phyloP scores from a whole-genome alignment of 2,797 vertebrate genomes.

The Calcarius lapponicus region DNA sequence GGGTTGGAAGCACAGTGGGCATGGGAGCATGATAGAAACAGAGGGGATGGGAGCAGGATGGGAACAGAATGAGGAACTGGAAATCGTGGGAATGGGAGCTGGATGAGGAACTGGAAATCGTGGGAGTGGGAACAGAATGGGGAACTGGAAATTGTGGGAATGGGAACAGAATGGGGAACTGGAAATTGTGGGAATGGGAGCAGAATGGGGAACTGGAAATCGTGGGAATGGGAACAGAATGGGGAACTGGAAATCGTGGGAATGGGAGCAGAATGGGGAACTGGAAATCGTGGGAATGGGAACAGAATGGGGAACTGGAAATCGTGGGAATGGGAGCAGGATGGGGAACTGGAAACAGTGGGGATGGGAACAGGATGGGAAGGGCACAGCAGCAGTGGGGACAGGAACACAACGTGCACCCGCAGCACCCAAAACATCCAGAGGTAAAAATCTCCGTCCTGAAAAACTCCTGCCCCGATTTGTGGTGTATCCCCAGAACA shows the following conservation, averaged over 20 bases:
- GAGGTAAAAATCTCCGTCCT: not conserved
- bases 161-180: not conserved
- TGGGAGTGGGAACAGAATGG: too few species aligned
- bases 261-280: not conserved
- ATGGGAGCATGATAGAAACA: not conserved
- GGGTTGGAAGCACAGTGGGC: not conserved
- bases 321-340: not conserved
- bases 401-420: fast-evolving
- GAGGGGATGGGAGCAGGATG: not conserved
- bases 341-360: too few species aligned
- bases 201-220: not conserved
- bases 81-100: not conserved
- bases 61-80: too few species aligned
- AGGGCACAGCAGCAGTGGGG: not conserved
- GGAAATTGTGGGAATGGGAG: not conserved
- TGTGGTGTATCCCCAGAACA: not conserved
- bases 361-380: not conserved
- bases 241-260: not conserved
- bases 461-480: not conserved
- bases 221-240: not conserved
- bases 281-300: fast-evolving
- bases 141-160: not conserved
- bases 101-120: too few species aligned
- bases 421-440: not conserved
- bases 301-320: not conserved